Evolutionary conservation across 2,113 vertebrate species (phyloP), one percentile per base, ranked within the genome.

Genomic region (Hyla sarda): DNA sequence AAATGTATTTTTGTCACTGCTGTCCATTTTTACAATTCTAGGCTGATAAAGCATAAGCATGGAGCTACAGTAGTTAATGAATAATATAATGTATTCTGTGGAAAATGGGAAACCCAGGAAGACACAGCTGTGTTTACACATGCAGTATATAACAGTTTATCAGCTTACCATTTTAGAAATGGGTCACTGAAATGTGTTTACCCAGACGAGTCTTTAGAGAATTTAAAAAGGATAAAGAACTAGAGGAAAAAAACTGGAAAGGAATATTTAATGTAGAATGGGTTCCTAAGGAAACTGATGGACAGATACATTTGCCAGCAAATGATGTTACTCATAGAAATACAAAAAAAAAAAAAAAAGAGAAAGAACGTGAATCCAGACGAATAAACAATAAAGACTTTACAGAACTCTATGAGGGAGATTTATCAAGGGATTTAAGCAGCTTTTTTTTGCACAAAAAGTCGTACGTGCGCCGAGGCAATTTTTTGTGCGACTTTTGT

Each of bases 81-180:
- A 84, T 62, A 77, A 52, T 65, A 56, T 13, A 72, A 56, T 54
- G 19, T 71, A 28, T 78, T 45, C 23, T 37, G 47, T 21, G 50
- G 28, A 78, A 62, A 69, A 19, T 73, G 82, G 67, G 12, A 77
- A 85, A 28, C 37, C 82, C 37, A 48, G 54, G 45, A 83, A 74
- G 72, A 48, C 83, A 78, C 75, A 85, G 83, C 83, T 85, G 83
- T 85, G 83, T 85, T 85, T 85, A 85, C 60, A 79, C 62, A 79
- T 78, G 74, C 75, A 77, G 23, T 69, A 47, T 78, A 71, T 50
- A 85, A 85, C 74, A 77, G 83, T 85, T 85, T 85, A 77, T 85
- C 83, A 85, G 74, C 56, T 69, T 85, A 85, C 58, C 74, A 54
- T 85, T 73, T 77, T 71, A 79, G 75, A 85, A 85, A 85, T 78